Conservation (phyloP, 64 coral and sea anemone species). For the Montipora capricornis region DNA sequence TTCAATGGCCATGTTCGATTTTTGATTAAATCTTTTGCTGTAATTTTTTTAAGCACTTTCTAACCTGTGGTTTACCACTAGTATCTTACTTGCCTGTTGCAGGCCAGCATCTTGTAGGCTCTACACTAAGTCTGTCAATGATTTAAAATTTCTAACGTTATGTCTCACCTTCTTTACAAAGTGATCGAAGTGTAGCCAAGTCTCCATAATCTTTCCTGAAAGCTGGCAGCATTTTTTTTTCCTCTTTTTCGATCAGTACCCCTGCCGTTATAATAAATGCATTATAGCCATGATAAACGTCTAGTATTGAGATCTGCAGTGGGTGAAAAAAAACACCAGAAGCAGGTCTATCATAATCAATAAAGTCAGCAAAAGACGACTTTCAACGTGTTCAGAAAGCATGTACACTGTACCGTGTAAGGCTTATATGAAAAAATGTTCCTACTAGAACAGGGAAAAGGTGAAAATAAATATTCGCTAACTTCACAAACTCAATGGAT, state of each 20-base stretch:
- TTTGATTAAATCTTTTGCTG: not conserved
- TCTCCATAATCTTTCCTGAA: not conserved
- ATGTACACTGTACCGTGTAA: no score
- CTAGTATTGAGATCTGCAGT: no score
- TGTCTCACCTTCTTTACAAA: slow-evolving; percentile 6
- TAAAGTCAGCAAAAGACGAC: no score
- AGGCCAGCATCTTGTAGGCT: not conserved
- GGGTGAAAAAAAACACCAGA: no score
- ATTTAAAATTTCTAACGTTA: not conserved
- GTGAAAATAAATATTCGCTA: no score
- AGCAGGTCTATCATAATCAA: no score
- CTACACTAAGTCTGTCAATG: not conserved
- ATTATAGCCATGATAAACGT: not conserved
- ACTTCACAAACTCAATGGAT: no score
- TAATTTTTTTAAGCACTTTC: not conserved
- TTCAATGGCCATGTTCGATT: no score
- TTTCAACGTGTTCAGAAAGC: no score
- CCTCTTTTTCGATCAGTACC: not conserved
- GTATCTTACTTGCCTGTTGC: not conserved
- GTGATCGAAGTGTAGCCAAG: not conserved
- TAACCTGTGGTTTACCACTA: not conserved
- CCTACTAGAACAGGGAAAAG: no score
- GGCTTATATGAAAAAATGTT: no score
- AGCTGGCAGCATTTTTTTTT: not conserved
- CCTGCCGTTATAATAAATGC: not conserved